Percentiles rank a stretch among this genome's conserved stretches.
phyloP scores from a whole-genome alignment of 2,113 vertebrate genomes.

The Calyptomena viridis region DNA sequence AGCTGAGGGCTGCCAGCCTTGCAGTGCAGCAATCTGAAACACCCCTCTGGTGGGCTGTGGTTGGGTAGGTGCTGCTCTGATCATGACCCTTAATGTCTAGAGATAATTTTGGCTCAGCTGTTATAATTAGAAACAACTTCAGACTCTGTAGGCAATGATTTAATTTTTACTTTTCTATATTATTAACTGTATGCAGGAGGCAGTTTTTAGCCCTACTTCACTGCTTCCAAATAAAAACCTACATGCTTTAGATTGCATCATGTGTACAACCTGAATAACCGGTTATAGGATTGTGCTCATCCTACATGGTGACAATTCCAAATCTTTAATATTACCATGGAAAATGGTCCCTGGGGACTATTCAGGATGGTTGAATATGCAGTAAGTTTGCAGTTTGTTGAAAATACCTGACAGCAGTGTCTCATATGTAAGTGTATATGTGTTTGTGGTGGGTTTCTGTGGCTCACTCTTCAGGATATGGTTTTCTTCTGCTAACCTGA shows the following conservation, averaged over 20 bases:
- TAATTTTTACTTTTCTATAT: not conserved
- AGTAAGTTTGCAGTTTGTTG: not conserved
- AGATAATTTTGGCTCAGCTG: not conserved
- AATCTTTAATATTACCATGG: not conserved
- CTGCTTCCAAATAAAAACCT: not conserved
- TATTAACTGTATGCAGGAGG: not conserved
- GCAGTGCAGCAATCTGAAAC: not conserved
- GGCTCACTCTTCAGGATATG: not conserved
- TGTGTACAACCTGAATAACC: not conserved
- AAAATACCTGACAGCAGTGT: not conserved
- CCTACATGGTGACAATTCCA: not conserved
- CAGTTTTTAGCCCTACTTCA: not conserved
- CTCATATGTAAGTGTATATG: not conserved
- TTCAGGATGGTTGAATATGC: not conserved
- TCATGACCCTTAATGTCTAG: not conserved
- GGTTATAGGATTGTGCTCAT: not conserved
- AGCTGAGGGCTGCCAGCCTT: not conserved
- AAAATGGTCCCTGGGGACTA: not conserved
- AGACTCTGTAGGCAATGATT: not conserved
- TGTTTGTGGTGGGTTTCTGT: not conserved
- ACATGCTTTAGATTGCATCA: not conserved
- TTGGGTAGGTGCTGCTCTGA: not conserved
- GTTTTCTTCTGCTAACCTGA: not conserved
- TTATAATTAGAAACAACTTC: not conserved
- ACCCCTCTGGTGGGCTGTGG: rapidly evolving